Evolutionary conservation across 2,113 vertebrate species (phyloP).

Genomic region (Salvator merianae): DNA sequence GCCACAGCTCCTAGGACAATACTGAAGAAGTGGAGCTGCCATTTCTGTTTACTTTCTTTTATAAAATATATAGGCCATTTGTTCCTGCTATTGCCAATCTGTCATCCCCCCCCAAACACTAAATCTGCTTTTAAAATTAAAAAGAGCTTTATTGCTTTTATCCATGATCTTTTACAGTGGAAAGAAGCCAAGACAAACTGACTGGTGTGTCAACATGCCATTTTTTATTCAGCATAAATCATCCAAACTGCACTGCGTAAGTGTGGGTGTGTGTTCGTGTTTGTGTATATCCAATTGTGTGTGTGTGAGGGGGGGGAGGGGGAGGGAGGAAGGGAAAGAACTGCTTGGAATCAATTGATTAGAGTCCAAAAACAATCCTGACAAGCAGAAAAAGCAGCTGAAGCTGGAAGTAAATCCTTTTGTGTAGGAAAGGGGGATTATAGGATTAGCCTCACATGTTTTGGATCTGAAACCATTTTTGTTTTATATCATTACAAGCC

Average conservation of each 20-base stretch:
- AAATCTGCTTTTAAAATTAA: slow-evolving; percentile 43
- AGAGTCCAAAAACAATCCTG: slow-evolving; percentile 44
- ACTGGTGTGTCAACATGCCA: slow-evolving; percentile 1
- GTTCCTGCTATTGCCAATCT: slow-evolving; percentile 6
- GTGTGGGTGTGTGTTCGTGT: background rate
- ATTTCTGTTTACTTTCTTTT: background rate
- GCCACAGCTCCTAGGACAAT: slow-evolving; percentile 35
- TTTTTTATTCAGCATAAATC: slow-evolving; percentile 38
- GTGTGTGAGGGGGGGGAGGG: background rate
- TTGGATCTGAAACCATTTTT: slow-evolving; percentile 50
- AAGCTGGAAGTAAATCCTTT: slow-evolving; percentile 48
- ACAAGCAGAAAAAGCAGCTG: slow-evolving; percentile 35
- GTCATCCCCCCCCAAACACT: slow-evolving; percentile 16
- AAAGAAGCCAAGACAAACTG: slow-evolving; percentile 19
- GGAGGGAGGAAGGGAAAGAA: background rate
- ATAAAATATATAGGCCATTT: slow-evolving; percentile 27
- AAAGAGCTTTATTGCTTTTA: slow-evolving; percentile 44
- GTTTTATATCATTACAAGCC: slow-evolving; percentile 39
- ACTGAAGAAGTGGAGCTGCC: slow-evolving; percentile 17
- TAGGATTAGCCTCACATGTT: slow-evolving; percentile 47
- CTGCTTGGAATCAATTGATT: slow-evolving; percentile 41
- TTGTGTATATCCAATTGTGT: background rate
- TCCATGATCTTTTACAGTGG: slow-evolving; percentile 11
- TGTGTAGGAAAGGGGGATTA: slow-evolving; percentile 58
- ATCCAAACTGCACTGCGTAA: background rate